Evolutionary conservation across 2,888 invertebrate species (phyloP).

Genomic region (Brenthis daphne): DNA sequence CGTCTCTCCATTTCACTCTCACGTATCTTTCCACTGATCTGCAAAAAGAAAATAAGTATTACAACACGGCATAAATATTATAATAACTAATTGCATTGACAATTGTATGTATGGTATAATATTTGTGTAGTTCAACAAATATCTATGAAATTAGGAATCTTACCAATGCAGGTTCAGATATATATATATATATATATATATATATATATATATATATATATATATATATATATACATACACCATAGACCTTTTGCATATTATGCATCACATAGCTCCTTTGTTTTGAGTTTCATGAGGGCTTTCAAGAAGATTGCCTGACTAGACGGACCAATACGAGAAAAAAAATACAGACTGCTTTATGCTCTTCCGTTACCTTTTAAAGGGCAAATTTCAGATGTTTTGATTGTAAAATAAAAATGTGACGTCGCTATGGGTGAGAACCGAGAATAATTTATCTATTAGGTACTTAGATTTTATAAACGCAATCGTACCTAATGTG

Average conservation of each 20-base stretch:
- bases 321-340: conserved; percentile 25
- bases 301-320: conserved; percentile 29
- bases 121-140: too few relatives aligned
- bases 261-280: conserved; percentile 10
- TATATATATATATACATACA: too few relatives aligned
- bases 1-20: conserved; percentile 93
- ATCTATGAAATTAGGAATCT: too few relatives aligned
- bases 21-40: conserved; percentile 92
- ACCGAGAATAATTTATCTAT: too few relatives aligned
- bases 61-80: background rate
- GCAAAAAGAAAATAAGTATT: conserved; percentile 41
- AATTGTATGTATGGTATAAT: too few relatives aligned
- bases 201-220: too few relatives aligned
- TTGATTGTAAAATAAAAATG: background rate
- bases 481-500: too few relatives aligned
- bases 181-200: too few relatives aligned
- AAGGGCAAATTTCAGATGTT: background rate
- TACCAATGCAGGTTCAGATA: too few relatives aligned
- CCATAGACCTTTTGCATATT: background rate
- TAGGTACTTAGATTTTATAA: too few relatives aligned
- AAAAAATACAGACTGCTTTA: conserved; percentile 19
- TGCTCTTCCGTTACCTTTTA: conserved; percentile 11
- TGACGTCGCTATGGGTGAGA: background rate
- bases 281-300: conserved; percentile 16
- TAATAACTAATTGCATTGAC: background rate